phyloP scores from a whole-genome alignment of 2,797 vertebrate genomes.

The Semotilus atromaculatus region DNA sequence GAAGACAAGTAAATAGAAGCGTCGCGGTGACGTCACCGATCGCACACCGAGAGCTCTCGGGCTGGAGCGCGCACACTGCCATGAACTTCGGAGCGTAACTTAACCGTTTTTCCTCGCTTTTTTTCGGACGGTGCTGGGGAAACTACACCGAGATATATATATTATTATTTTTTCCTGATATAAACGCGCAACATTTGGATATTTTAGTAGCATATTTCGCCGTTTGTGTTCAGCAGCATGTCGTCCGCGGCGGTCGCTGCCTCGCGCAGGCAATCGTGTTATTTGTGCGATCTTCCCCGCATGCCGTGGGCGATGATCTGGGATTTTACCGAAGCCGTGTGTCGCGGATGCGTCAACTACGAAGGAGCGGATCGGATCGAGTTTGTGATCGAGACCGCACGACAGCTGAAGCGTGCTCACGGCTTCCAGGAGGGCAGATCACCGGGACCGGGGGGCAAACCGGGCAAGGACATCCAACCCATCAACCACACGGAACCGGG shows the following conservation, averaged over 20 bases:
- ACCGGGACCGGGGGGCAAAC: slow-evolving; percentile 68
- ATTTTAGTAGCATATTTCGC: slow-evolving; percentile 51
- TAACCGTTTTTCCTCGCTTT: slow-evolving; percentile 55
- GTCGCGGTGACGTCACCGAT: slow-evolving; percentile 77
- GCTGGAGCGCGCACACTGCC: slow-evolving; percentile 68
- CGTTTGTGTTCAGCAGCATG: slow-evolving; percentile 72
- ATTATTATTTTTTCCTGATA: neutral
- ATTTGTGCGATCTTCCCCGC: slow-evolving; percentile 90
- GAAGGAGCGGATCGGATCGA: slow-evolving; percentile 91
- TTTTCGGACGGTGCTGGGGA: slow-evolving; percentile 57
- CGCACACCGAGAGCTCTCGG: slow-evolving; percentile 67
- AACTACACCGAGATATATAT: slow-evolving; percentile 17
- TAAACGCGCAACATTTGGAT: slow-evolving; percentile 65
- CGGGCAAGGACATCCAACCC: slow-evolving; percentile 71
- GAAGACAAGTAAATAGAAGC: slow-evolving; percentile 87
- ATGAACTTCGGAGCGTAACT: slow-evolving; percentile 68
- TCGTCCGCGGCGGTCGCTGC: slow-evolving; percentile 88
- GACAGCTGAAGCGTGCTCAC: slow-evolving; percentile 90
- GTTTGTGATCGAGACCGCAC: slow-evolving; percentile 89
- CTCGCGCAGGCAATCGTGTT: slow-evolving; percentile 90
- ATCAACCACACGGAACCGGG: slow-evolving; percentile 75
- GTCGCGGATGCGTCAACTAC: slow-evolving; percentile 92
- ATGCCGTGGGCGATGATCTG: slow-evolving; percentile 96
- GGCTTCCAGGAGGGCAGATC: slow-evolving; percentile 87
- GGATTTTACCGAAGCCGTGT: slow-evolving; percentile 91